Evolutionary conservation across 35 echinoderm and acorn worm genomes (phyloP).

Genomic region (Heliocidaris tuberculata): DNA sequence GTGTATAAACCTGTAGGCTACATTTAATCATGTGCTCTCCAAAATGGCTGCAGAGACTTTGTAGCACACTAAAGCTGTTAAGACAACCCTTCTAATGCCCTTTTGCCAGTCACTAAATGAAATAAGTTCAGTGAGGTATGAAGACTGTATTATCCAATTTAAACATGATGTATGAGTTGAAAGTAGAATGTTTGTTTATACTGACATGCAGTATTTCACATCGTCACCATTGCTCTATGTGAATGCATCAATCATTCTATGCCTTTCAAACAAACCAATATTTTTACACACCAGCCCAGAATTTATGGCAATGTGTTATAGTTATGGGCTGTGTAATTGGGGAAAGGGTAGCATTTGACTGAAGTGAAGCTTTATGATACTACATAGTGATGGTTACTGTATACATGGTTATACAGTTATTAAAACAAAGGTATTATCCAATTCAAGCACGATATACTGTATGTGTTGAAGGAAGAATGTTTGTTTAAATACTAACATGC

Average conservation of each 20-base stretch:
- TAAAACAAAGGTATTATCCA: background rate
- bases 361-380: background rate
- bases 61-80: too few relatives aligned
- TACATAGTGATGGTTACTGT: background rate
- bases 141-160: background rate
- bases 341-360: background rate
- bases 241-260: background rate
- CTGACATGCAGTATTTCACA: background rate
- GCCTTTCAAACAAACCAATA: constrained; percentile 44
- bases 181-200: background rate
- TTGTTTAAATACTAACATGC: background rate
- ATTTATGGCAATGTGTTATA: constrained; percentile 14
- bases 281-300: background rate
- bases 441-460: background rate
- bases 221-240: background rate
- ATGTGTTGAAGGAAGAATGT: background rate
- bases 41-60: too few relatives aligned
- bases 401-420: background rate
- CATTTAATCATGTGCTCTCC: too few relatives aligned
- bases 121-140: background rate
- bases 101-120: too few relatives aligned
- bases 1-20: too few relatives aligned
- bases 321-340: background rate
- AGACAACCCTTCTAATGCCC: too few relatives aligned
- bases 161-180: background rate